A percentile compares a stretch with the other conserved stretches of the same genome.
phyloP scores from a whole-genome alignment of 2,113 vertebrate genomes.

The Tragelaphus scriptus region DNA sequence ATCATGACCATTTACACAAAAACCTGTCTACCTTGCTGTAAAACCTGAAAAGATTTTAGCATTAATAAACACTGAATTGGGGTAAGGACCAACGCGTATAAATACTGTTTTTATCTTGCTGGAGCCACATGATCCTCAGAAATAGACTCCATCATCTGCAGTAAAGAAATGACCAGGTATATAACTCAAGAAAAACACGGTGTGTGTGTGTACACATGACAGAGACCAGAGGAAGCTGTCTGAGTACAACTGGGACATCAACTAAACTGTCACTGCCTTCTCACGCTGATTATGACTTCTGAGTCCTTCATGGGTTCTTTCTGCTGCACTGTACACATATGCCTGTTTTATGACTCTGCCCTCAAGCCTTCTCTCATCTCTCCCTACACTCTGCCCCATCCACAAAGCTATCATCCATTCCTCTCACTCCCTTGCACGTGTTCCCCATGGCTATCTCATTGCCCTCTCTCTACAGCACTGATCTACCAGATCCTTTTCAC shows the following conservation, averaged over 20 bases:
- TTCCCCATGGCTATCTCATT: background rate
- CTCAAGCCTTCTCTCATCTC: background rate
- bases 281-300: background rate
- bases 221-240: background rate
- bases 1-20: background rate
- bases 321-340: background rate
- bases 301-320: background rate
- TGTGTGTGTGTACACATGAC: background rate
- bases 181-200: background rate
- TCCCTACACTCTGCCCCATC: accelerated
- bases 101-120: background rate
- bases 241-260: background rate
- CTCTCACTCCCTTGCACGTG: no score
- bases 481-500: background rate
- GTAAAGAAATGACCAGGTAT: background rate
- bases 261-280: background rate
- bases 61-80: background rate
- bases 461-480: background rate
- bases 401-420: background rate
- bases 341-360: background rate
- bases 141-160: background rate
- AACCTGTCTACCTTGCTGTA: background rate
- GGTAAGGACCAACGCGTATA: background rate
- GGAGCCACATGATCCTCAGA: background rate
- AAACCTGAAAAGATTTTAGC: background rate